Evolutionary conservation across 2,113 vertebrate genomes (phyloP), one percentile per base, ranked within the genome.

Genomic region (Rostratula benghalensis): DNA sequence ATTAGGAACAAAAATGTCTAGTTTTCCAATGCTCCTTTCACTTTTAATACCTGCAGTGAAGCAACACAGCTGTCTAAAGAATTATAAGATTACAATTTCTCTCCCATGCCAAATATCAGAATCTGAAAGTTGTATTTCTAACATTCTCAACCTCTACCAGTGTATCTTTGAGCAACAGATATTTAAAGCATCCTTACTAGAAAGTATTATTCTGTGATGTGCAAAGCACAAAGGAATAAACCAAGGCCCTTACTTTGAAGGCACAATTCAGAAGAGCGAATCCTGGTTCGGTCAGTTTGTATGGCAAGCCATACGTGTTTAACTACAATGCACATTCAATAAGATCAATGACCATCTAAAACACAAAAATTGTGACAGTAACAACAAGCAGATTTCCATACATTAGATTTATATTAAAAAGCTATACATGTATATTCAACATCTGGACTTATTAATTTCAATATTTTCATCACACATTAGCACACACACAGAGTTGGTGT

Each of bases 241-340:
- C 90, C 48, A 77, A 96, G 53, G 27, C 95, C 90, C 88, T 96
- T 96, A 94, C 89, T 95, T 94, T 94, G 93, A 95, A 96, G 83
- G 65, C 77, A 95, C 81, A 94, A 87, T 92, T 96, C 95, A 94
- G 96, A 96, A 96, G 86, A 95, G 93, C 1, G 53, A 93, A 94
- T 96, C 90, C 95, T 92, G 92, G 88, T 96, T 93, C n/a, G 1
- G 92, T 89, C 88, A 95, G 73, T 95, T 97, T 95, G 89, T 96
- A 96, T 95, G 95, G 94, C 83, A 95, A 95, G 89, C 90, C 86
- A 96, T 95, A 95, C 92, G 65, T 93, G 69, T 82, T 95, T 94
- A 96, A 91, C 95, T 96, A 97, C 84, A 97, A 95, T 93, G 94
- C 81, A 96, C 87, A 97, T 82, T 97, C 95, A 96, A 30, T 95